Evolutionary conservation across 2,113 vertebrate species (phyloP), one percentile per base, ranked within the genome.

Genomic region (Tachysurus vachellii): DNA sequence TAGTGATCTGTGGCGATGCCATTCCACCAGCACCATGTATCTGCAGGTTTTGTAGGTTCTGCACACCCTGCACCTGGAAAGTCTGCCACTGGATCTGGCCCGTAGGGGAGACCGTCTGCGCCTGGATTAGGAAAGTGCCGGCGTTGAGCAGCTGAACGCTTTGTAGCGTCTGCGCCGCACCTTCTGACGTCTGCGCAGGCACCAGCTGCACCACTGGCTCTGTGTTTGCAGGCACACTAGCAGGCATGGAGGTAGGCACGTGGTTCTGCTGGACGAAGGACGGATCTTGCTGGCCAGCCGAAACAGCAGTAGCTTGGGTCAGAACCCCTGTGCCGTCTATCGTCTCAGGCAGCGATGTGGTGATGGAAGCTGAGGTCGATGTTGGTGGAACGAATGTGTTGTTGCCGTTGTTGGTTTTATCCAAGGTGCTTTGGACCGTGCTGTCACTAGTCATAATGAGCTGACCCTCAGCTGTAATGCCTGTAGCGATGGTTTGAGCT

Each of bases 1-100:
- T 92, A 82, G 98, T 99, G 94, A 99, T 97, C 93, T 99, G 98
- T 94, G 91, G 95, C 92, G 94, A 92, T 93, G 91, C 94, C 96
- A 92, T 91, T 89, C 88, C 95, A 91, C 86, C 70, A 1, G 84
- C 53, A 1, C 44, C 59, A 0, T 97, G 96, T 92, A 99, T 94
- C 95, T 99, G 98, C 88, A 99, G 96, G 88, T 99, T 99, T 94
- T 99, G 98, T 89, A 99, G 97, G 90, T 98, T 98, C 94, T 99
- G 98, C 80, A 99, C 97, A 81, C 98, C 98, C 94, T 99, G 98
- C 90, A 99, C 98, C 96, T 99, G 98, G 95, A 99, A 99, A 64
- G 98, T 99, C 91, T 99, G 98, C 98, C 98, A 99, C 90, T 98
- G 98, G 95, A 99, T 99, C 94, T 99, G 98, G 87, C 98, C 98